Conservation (phyloP, 2,113 vertebrate genomes). For the Enhydra lutris region DNA sequence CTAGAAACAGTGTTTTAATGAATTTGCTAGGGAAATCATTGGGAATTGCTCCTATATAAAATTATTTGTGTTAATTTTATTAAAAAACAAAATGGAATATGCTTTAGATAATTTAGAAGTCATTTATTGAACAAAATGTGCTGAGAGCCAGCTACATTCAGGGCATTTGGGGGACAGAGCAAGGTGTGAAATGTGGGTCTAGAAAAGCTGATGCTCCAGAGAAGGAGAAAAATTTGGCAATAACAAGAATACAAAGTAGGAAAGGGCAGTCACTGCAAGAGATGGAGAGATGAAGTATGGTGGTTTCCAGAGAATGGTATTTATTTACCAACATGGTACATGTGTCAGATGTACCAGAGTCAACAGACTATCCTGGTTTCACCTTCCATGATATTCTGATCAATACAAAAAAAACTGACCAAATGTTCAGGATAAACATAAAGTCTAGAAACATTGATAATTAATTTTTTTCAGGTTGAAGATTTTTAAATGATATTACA, state of each 20-base stretch:
- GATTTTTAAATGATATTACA: not conserved
- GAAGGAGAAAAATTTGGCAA: not conserved
- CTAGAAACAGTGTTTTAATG: not conserved
- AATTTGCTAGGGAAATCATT: not conserved
- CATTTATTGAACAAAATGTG: conserved; percentile 22
- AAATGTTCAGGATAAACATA: not conserved
- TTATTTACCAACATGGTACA: not conserved
- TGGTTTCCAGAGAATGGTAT: not conserved
- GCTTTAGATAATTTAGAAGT: not conserved
- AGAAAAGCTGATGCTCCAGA: not conserved
- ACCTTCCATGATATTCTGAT: not conserved
- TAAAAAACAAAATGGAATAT: not conserved
- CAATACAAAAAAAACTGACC: not conserved
- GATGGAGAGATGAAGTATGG: not conserved
- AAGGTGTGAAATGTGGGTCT: not conserved
- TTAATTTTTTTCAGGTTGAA: not conserved
- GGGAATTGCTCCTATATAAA: not conserved
- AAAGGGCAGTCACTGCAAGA: not conserved
- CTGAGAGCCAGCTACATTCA: not conserved
- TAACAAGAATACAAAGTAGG: not conserved
- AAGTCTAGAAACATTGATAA: not conserved
- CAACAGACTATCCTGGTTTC: not conserved
- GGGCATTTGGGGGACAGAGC: not conserved
- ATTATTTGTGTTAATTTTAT: not conserved
- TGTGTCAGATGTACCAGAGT: not conserved